These are phyloP conservation scores for Metalampra italica DNA, from an alignment of 2,888 invertebrate species.

Conservation along the genomic window DNA sequence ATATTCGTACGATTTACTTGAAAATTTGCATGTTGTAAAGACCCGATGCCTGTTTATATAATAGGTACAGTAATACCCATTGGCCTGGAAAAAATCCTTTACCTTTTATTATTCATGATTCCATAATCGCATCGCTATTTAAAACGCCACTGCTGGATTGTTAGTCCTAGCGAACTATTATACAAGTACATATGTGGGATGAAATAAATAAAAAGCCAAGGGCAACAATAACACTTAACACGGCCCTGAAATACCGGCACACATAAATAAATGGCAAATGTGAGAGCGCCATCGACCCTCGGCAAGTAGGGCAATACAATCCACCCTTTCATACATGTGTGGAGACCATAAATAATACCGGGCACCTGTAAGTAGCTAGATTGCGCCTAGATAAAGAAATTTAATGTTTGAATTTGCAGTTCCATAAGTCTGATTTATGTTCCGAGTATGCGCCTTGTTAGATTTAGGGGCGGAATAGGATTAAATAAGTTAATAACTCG, in stretches of 20 bases:
- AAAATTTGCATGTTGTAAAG: no score
- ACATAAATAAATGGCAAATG: conserved; percentile 24
- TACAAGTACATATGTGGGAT: no score
- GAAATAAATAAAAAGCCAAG: no score
- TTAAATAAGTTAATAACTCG: conserved; percentile 14
- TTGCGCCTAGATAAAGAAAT: conserved; percentile 64
- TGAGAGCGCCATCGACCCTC: conserved; percentile 40
- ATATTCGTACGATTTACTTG: no score
- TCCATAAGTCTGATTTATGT: conserved; percentile 45
- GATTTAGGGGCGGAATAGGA: conserved; percentile 18
- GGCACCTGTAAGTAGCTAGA: conserved; percentile 67
- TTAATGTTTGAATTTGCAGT: conserved; percentile 47
- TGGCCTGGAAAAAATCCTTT: no score
- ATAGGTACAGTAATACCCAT: no score
- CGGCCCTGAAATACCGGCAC: not conserved
- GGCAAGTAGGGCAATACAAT: conserved; percentile 62
- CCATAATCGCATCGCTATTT: no score
- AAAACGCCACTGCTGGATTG: no score
- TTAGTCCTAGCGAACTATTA: no score
- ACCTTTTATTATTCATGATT: no score
- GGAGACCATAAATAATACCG: conserved; percentile 59
- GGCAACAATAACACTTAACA: no score
- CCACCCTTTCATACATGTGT: conserved; percentile 58
- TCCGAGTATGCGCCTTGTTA: conserved; percentile 27
- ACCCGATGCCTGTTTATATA: no score